Conservation (phyloP, 2,888 invertebrate genomes). For the Sicus ferrugineus region DNA sequence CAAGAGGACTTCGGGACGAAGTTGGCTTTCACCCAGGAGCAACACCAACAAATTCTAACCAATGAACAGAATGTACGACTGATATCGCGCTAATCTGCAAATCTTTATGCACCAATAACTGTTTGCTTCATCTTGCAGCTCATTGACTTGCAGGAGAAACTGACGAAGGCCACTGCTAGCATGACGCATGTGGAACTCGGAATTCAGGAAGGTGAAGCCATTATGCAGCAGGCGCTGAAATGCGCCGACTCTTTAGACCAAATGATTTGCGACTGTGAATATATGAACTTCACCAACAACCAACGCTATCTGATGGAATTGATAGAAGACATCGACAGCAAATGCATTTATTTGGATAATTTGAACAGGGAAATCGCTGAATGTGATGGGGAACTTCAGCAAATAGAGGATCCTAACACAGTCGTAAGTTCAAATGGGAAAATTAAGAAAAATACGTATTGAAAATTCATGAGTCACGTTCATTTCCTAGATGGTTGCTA, state of each 20-base stretch:
- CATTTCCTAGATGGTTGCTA: conserved; percentile 23
- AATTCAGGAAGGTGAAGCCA: conserved; percentile 9
- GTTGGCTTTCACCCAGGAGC: conserved; percentile 23
- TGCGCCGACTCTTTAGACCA: conserved; percentile 17
- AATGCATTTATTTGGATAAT: conserved; percentile 6
- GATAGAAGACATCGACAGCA: conserved; percentile 26
- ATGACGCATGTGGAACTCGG: conserved; percentile 31
- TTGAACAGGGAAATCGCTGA: conserved; percentile 25
- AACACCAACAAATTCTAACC: conserved; percentile 14
- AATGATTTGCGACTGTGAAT: neutral
- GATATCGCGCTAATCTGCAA: neutral
- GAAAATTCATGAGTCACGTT: neutral
- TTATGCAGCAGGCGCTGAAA: conserved; percentile 12
- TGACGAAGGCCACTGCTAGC: conserved; percentile 13
- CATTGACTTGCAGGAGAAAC: conserved; percentile 18
- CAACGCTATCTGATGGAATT: neutral
- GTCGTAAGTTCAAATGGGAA: conserved; percentile 20
- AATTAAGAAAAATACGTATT: neutral
- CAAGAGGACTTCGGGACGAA: conserved; percentile 33
- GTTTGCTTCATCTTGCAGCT: conserved; percentile 6
- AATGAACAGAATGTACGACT: conserved; percentile 34
- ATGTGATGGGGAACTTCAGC: conserved; percentile 1
- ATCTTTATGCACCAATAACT: neutral
- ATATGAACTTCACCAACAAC: neutral
- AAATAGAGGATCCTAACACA: conserved; percentile 26